These are phyloP conservation scores for Dermolepida albohirtum DNA, from an alignment of 2,888 invertebrate species.

Conservation along the genomic window DNA sequence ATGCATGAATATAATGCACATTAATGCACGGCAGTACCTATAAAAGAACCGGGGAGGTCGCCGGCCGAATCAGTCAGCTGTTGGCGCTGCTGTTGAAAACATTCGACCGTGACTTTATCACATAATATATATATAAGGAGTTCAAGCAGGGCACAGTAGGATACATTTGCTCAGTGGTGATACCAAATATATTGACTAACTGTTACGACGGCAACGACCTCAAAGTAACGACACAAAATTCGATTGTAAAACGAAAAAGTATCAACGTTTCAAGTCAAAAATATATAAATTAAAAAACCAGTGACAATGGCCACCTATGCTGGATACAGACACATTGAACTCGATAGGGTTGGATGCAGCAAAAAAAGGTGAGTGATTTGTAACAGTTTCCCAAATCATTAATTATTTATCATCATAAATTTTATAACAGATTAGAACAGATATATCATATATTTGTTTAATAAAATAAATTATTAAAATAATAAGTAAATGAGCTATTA, in stretches of 20 bases:
- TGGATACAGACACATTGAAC: slow-evolving; percentile 92
- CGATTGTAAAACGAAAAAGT: not conserved
- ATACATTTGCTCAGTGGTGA: not conserved
- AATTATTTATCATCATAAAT: too few relatives aligned
- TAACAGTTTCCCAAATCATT: not conserved
- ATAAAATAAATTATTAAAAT: too few relatives aligned
- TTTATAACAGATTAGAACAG: too few relatives aligned
- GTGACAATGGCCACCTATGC: slow-evolving; percentile 88
- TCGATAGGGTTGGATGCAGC: slow-evolving; percentile 93
- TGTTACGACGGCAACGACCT: too few relatives aligned
- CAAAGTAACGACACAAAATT: slow-evolving; percentile 6
- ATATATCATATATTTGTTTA: too few relatives aligned
- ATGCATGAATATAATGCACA: slow-evolving; percentile 39
- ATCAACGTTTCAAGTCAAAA: slow-evolving; percentile 5
- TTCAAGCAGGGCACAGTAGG: slow-evolving; percentile 43
- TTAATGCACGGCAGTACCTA: slow-evolving; percentile 53
- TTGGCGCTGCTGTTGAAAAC: slow-evolving; percentile 51
- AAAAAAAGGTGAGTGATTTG: slow-evolving; percentile 82
- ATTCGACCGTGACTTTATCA: too few relatives aligned
- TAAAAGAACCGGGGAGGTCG: slow-evolving; percentile 57
- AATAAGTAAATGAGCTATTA: too few relatives aligned
- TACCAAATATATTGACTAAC: slow-evolving; percentile 2
- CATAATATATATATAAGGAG: slow-evolving; percentile 10
- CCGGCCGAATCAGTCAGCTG: slow-evolving; percentile 59
- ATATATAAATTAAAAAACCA: slow-evolving; percentile 26